Evolutionary conservation across 2,888 invertebrate genomes (phyloP), one percentile per base, ranked within the genome.

Genomic region (Erpobdella octoculata): DNA sequence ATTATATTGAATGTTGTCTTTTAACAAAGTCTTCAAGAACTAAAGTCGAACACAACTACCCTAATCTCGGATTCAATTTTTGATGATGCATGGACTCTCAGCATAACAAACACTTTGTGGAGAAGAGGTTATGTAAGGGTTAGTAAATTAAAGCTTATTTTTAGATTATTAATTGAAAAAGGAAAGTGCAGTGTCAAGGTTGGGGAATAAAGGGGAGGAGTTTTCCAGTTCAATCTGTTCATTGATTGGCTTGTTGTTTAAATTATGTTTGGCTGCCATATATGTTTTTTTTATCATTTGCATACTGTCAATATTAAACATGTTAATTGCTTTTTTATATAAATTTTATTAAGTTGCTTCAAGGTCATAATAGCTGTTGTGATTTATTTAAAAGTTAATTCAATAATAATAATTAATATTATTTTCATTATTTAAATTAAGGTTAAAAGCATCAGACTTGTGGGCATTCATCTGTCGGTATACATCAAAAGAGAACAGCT

Each of bases 401-500:
- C 21, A 9, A 2, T 8, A 4, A n/a, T 33, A 18, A 5, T 65
- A 4, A 33, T 62, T 62, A 28, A 31, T 21, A 28, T 6, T 62
- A 28, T 62, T 9, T 31, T 31, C 31, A 62, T 62, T 62, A 62
- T 28, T 28, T 8, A 6, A 62, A 28, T 62, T 28, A 77, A 83
- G 83, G 68, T 92, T 1, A 91, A 91, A 82, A 89, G 88, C 0
- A 89, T 91, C 64, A 86, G 91, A 74, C 86, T 94, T 78, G 91
- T 92, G 82, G 95, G 94, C 8, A 86, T 95, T 41, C 84, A 93
- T 69, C 83, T 93, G 25, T 86, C 89, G 70, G 86, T 92, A 18
- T 94, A 91, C 81, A 88, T 90, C 37, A 87, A 90, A 75, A 86
- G 90, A 77, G 88, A 88, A 78, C 91, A 93, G 84, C 84, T 95